Percentiles rank a stretch among this genome's conserved stretches.
These are phyloP conservation scores for Hemicentrotus pulcherrimus DNA, from an alignment of 35 echinoderm and acorn worm genomes.

Conservation along the genomic window DNA sequence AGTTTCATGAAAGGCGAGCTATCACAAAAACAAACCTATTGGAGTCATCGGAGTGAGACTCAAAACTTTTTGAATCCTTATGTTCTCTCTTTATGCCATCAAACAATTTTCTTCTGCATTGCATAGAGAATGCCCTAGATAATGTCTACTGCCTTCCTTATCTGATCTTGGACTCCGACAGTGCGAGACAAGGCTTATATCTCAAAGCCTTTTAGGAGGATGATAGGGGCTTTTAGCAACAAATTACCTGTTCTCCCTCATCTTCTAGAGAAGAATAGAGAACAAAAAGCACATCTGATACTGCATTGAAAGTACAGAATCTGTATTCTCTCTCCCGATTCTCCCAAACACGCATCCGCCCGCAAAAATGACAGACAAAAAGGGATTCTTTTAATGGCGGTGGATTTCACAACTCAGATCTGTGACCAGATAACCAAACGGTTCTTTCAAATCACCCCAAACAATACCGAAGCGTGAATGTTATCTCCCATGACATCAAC, in stretches of 20 bases:
- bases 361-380: not conserved
- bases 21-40: not conserved
- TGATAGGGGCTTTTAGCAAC: constrained; percentile 10
- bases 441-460: constrained; percentile 1
- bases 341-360: not conserved
- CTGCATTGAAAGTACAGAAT: not conserved
- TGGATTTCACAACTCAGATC: not conserved
- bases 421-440: not conserved
- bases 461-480: not conserved
- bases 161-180: not conserved
- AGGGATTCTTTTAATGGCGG: not conserved
- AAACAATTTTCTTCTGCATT: not conserved
- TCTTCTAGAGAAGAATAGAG: not conserved
- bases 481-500: constrained; percentile 10
- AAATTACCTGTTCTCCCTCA: not conserved
- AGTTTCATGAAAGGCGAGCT: not conserved
- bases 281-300: not conserved
- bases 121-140: not conserved
- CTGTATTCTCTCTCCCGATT: not conserved
- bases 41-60: not conserved
- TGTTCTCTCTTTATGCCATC: not conserved
- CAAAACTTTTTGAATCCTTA: not conserved
- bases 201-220: not conserved
- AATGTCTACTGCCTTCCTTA: not conserved
- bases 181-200: constrained; percentile 1